Conservation (phyloP, 2,797 vertebrate species). For the Sphenodon punctatus region DNA sequence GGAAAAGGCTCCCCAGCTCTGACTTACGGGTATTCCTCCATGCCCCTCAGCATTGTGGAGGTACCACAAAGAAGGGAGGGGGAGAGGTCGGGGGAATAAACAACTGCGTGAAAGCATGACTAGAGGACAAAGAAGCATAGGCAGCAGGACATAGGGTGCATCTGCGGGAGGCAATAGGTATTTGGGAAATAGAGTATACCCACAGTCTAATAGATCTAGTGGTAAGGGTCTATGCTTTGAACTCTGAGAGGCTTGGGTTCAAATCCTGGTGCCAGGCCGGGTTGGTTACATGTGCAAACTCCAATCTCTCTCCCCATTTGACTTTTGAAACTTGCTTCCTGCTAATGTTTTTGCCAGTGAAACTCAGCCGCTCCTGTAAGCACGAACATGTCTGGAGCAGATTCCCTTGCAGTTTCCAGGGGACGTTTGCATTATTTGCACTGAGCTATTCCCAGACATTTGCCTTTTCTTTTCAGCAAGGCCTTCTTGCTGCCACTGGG, state of each 20-base stretch:
- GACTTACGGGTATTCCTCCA: too few species aligned
- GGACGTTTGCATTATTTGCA: not conserved
- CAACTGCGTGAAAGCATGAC: too few species aligned
- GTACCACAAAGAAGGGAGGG: too few species aligned
- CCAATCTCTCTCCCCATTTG: fast-evolving
- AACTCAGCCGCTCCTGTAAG: not conserved
- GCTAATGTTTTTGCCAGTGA: fast-evolving
- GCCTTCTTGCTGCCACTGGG: not conserved
- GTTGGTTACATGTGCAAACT: not conserved
- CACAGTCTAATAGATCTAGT: not conserved
- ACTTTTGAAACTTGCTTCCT: not conserved
- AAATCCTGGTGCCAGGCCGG: not conserved
- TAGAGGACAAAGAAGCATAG: too few species aligned
- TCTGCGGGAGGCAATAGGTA: too few species aligned
- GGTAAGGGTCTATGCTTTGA: not conserved
- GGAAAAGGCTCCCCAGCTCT: too few species aligned
- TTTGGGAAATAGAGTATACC: not conserved
- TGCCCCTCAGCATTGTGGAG: too few species aligned
- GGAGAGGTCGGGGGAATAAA: too few species aligned
- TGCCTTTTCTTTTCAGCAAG: not conserved
- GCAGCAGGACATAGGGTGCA: too few species aligned
- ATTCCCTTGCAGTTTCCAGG: not conserved
- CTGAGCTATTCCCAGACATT: not conserved
- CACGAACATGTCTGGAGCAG: not conserved
- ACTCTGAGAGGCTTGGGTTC: not conserved